phyloP scores from a whole-genome alignment of 2,888 invertebrate species.

The Standfussiana lucernea region DNA sequence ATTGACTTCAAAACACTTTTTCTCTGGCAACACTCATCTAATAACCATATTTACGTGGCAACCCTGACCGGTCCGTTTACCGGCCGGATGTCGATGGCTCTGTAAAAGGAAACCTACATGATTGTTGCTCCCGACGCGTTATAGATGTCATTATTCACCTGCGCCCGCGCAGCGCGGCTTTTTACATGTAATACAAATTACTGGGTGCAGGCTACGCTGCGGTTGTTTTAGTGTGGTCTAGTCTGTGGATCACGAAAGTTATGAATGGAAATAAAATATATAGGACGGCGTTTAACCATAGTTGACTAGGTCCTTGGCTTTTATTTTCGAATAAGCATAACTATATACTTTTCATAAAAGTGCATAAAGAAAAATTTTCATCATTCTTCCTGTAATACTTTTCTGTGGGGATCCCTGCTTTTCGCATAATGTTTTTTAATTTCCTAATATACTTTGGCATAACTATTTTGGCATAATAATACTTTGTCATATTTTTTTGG shows the following conservation, averaged over 20 bases:
- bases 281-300: no score
- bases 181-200: slow-evolving; percentile 69
- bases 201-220: slow-evolving; percentile 46
- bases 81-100: slow-evolving; percentile 85
- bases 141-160: slow-evolving; percentile 85
- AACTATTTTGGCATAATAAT: no score
- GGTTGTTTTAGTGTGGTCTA: slow-evolving; percentile 41
- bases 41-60: slow-evolving; percentile 47
- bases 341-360: no score
- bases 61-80: slow-evolving; percentile 73
- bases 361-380: no score
- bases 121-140: slow-evolving; percentile 83
- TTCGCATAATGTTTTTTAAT: no score
- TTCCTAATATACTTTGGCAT: no score
- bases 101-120: slow-evolving; percentile 84
- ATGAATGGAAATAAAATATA: slow-evolving; percentile 12
- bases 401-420: no score
- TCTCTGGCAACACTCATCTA: slow-evolving; percentile 47
- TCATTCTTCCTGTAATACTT: no score
- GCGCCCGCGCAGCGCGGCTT: slow-evolving; percentile 65
- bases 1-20: slow-evolving; percentile 3
- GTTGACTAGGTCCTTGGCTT: no score
- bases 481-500: no score
- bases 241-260: slow-evolving; percentile 24
- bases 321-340: no score